phyloP scores from a whole-genome alignment of 2,113 vertebrate species.

The Regulus satrapa region DNA sequence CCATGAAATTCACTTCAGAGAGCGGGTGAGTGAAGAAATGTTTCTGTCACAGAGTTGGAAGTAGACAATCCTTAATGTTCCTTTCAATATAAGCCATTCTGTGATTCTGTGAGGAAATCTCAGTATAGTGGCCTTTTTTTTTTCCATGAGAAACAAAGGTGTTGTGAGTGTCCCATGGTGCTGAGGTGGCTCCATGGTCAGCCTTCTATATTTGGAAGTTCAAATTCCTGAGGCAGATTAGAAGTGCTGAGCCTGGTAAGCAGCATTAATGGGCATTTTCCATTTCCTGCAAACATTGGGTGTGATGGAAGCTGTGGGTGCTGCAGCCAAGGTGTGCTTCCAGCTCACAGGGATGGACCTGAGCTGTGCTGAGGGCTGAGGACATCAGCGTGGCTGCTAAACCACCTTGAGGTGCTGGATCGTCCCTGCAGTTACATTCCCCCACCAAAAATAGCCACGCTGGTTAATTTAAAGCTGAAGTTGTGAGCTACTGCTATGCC shows the following conservation, averaged over 20 bases:
- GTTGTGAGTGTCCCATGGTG: not conserved
- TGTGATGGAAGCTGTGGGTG: not conserved
- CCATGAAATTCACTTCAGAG: not conserved
- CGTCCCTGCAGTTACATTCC: not conserved
- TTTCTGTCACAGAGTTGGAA: not conserved
- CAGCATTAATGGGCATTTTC: not conserved
- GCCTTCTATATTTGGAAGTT: not conserved
- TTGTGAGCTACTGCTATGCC: not conserved
- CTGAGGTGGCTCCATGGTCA: not conserved
- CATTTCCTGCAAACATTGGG: not conserved
- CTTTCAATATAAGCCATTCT: not conserved
- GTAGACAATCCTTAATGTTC: not conserved
- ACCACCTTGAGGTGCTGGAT: not conserved
- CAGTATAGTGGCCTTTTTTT: not conserved
- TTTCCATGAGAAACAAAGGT: not conserved
- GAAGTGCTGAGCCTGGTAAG: not conserved
- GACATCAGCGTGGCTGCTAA: not conserved
- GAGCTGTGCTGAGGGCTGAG: not conserved
- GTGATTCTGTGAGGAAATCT: not conserved
- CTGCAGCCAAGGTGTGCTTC: not conserved
- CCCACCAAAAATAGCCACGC: accelerated
- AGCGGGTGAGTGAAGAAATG: not conserved
- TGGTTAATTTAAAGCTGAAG: not conserved
- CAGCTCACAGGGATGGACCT: not conserved
- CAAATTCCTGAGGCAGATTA: not conserved